Percentiles rank a stretch among this genome's conserved stretches.
phyloP scores from a whole-genome alignment of 2,888 invertebrate species.

The Synergus itoensis region DNA sequence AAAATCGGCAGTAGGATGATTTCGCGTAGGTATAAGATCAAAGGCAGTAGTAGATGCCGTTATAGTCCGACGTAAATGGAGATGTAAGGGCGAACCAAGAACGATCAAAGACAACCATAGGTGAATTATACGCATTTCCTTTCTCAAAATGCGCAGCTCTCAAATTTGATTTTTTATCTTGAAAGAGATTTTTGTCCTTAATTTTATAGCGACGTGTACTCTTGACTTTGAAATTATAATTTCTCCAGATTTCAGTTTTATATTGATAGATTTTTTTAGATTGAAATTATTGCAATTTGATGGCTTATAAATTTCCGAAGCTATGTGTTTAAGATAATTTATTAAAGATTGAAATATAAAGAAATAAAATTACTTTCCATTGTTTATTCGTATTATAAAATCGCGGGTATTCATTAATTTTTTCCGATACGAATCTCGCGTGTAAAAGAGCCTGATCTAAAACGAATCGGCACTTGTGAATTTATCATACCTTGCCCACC shows the following conservation, averaged over 20 bases:
- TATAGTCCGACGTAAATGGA: constrained; percentile 7
- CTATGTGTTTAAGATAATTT: not conserved
- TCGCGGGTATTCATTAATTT: not conserved
- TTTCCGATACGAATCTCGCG: constrained; percentile 22
- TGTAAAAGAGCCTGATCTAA: constrained; percentile 18
- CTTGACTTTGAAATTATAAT: not conserved
- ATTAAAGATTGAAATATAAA: not conserved
- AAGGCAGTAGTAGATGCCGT: not conserved
- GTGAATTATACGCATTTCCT: constrained; percentile 3
- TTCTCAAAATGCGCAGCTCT: not conserved
- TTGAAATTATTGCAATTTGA: too few relatives aligned
- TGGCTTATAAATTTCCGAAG: too few relatives aligned
- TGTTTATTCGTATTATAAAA: not conserved
- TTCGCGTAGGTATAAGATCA: constrained; percentile 10
- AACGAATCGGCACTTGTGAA: constrained; percentile 11
- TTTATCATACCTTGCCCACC: constrained; percentile 31
- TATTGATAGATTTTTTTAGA: too few relatives aligned
- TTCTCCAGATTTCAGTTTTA: not conserved
- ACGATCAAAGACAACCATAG: constrained; percentile 16
- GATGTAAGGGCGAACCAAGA: not conserved
- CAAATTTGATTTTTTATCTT: not conserved
- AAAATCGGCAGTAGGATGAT: constrained; percentile 17
- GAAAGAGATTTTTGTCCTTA: not conserved
- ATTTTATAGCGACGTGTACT: not conserved
- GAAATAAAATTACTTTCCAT: not conserved